Conservation (phyloP, 2,113 vertebrate species). For the Sinocyclocheilus anophthalmus region DNA sequence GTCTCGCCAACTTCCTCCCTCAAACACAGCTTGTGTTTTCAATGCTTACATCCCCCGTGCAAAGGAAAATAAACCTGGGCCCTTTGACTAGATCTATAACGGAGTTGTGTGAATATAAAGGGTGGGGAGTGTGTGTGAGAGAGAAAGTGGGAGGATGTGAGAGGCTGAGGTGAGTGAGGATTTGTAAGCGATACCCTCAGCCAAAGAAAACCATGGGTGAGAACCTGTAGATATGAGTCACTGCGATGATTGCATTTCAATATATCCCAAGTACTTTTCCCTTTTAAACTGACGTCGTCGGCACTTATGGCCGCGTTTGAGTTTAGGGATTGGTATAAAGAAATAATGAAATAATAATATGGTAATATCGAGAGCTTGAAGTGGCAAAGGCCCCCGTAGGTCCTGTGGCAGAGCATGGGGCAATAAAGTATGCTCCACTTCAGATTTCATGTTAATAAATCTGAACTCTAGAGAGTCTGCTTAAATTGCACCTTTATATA, state of each 20-base stretch:
- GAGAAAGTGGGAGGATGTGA: constrained; percentile 44
- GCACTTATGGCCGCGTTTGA: constrained; percentile 26
- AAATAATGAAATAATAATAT: constrained; percentile 52
- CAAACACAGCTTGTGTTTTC: no score
- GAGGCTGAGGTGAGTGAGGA: constrained; percentile 48
- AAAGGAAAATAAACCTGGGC: no score
- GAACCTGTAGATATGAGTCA: constrained; percentile 65
- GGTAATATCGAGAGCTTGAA: constrained; percentile 52
- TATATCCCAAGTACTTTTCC: constrained; percentile 44
- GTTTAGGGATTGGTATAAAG: constrained; percentile 46
- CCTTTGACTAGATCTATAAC: constrained; percentile 62
- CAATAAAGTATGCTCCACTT: constrained; percentile 66
- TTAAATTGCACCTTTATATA: constrained; percentile 78
- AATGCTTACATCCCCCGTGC: no score
- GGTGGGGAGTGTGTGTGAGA: constrained; percentile 46
- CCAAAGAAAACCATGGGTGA: constrained; percentile 64
- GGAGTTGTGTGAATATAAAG: constrained; percentile 51
- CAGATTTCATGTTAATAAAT: constrained; percentile 73
- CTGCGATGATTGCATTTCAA: constrained; percentile 66
- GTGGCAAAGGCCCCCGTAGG: constrained; percentile 52
- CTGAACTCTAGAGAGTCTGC: constrained; percentile 67
- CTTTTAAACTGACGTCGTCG: constrained; percentile 28
- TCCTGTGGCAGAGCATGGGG: constrained; percentile 53
- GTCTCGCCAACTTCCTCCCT: constrained; percentile 82
- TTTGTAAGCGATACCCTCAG: constrained; percentile 54